Conservation (phyloP, 2,888 invertebrate species). For the Apodemia mormo region DNA sequence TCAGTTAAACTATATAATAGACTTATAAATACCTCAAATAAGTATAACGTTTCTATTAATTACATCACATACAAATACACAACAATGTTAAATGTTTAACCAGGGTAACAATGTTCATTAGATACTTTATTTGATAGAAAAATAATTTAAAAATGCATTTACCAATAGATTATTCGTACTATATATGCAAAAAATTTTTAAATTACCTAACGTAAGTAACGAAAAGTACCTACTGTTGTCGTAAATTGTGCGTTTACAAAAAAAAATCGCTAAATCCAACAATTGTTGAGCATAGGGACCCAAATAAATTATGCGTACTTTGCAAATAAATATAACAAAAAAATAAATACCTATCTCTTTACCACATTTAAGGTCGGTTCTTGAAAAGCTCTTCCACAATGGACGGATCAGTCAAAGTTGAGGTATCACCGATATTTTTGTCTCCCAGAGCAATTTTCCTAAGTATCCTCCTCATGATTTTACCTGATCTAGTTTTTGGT, state of each 20-base stretch:
- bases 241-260: background rate
- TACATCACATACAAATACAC: background rate
- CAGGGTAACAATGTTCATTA: background rate
- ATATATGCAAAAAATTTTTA: no score
- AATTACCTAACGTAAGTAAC: background rate
- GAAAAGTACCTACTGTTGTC: background rate
- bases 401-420: slow-evolving; percentile 96
- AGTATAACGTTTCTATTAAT: no score
- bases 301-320: background rate
- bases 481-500: slow-evolving; percentile 98
- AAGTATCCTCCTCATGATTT: slow-evolving; percentile 97
- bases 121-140: background rate
- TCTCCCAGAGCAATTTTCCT: slow-evolving; percentile 96
- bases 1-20: no score
- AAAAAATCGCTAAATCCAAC: background rate
- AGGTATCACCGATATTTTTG: slow-evolving; percentile 93
- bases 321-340: slow-evolving; percentile 8
- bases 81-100: background rate
- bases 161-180: no score
- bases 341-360: background rate
- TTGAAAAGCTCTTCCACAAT: slow-evolving; percentile 91
- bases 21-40: no score
- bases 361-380: slow-evolving; percentile 78
- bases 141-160: no score
- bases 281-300: background rate